These are phyloP conservation scores for Canis aureus DNA, from an alignment of 2,113 vertebrate species.

Conservation along the genomic window DNA sequence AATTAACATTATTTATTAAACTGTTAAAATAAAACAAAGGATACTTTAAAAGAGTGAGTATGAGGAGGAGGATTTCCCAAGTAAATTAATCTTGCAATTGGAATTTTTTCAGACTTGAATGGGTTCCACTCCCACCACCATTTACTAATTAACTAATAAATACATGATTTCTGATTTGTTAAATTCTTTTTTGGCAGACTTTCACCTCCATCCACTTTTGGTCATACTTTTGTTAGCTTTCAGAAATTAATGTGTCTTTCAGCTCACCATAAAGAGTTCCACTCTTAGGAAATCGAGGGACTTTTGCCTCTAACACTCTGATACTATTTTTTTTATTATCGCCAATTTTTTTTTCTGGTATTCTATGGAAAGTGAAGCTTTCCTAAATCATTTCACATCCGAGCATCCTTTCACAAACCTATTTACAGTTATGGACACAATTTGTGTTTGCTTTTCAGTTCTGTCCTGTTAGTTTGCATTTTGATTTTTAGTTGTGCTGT, in stretches of 20 bases:
- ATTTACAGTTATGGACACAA: background rate
- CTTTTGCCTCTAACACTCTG: background rate
- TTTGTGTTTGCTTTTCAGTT: background rate
- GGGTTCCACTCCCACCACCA: background rate
- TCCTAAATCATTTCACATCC: background rate
- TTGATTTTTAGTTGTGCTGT: background rate
- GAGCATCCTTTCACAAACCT: background rate
- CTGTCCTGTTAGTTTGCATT: background rate
- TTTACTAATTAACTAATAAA: background rate
- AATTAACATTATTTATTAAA: background rate
- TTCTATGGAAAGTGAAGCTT: background rate
- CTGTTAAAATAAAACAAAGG: background rate
- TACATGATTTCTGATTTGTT: background rate
- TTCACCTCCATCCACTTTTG: background rate
- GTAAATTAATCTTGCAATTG: background rate
- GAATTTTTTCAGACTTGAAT: background rate
- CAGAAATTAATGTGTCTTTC: background rate
- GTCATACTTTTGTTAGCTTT: background rate
- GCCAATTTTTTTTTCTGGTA: background rate
- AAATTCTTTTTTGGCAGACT: background rate
- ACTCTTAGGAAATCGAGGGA: background rate
- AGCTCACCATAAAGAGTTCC: background rate
- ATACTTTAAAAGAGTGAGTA: background rate
- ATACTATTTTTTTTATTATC: background rate
- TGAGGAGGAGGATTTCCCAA: background rate